Evolutionary conservation across 2,888 invertebrate genomes (phyloP), one percentile per base, ranked within the genome.

Genomic region (Masnerella sp.): DNA sequence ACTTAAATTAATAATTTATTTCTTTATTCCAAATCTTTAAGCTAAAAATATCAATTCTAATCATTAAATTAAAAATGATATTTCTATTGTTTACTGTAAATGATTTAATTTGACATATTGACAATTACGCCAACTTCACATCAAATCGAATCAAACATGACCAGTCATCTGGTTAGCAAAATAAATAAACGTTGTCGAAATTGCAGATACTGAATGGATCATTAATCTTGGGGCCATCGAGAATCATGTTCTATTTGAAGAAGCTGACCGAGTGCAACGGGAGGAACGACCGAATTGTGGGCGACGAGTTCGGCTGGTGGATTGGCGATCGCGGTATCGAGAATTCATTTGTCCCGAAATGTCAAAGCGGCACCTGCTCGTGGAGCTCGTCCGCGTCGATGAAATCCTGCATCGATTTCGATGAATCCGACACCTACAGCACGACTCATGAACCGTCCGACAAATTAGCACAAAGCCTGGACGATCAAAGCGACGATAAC

Each of bases 261-360:
- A 78, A 78, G 58, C 71, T 76, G 12, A 68, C 51, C 28, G 62
- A 22, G 7, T 56, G 68, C 9, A 62, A 56, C 28, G 28, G 34
- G 12, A 77, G 62, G 11, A 43, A 18, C 40, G 38, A 76, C 18
- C 34, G 34, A 58, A 12, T 34, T 14, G 47, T 52, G 20, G 77
- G 75, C 30, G 81, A 84, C 47, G 83, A 83, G 17, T 85, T 85
- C 28, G 85, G 85, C 9, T 86, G 86, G 85, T 84, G 84, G 82
- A 73, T 86, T 65, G 78, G 77, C 30, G 77, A 75, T 12, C 38
- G 25, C 15, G 40, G 52, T 22, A 18, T 28, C 49, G 52, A 49
- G 32, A 40, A 56, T 61, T 49, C 70, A 52, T 51, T 69, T 52
- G 42, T 65, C 9, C 65, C 51, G 5, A 65, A 70, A 61, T 42